Evolutionary conservation across 2,113 vertebrate species (phyloP), one percentile per base, ranked within the genome.

Genomic region (Larimichthys polyactis): DNA sequence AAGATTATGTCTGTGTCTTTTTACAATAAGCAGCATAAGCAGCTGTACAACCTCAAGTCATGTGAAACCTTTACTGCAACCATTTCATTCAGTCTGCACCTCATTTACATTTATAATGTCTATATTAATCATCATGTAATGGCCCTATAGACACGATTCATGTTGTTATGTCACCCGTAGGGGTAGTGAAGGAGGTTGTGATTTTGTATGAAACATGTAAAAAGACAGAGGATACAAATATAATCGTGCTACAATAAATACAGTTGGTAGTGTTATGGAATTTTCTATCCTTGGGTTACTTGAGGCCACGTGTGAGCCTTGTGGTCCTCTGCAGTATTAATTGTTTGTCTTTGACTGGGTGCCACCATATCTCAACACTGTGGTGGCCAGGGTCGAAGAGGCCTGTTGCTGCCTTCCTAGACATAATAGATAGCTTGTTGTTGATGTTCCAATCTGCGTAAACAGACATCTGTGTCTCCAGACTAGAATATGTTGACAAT

Each of bases 31-130:
- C 76, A 69, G 64, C 51, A 48, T 54, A 58, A 62, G 64, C 79
- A 84, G 67, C 46, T 71, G 84, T 11, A 44, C n/a, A 75, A 75
- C 48, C 67, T 72, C 15, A 19, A 36, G 55, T 66, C 22, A 62
- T 51, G 49, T 40, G 6, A 55, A 20, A 5, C 29, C 46, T 57
- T 16, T n/a, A 44, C 11, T 52, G 3, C 32, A 54, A 63, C 67
- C 27, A 54, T 7, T 43, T 69, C 24, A 36, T 12, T 22, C 36
- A 71, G 17, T 4, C 3, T 20, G 36, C 62, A 55, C 17, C 22
- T 54, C 44, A 40, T 40, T 15, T 10, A 24, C 32, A 17, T 17
- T 12, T 16, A 1, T 24, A 29, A 27, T 11, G 4, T 8, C 7
- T 29, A 11, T 43, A 20, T 76, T 32, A n/a, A 32, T 67, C 24